phyloP scores from a whole-genome alignment of 2,797 vertebrate genomes.

The Macropodus opercularis region DNA sequence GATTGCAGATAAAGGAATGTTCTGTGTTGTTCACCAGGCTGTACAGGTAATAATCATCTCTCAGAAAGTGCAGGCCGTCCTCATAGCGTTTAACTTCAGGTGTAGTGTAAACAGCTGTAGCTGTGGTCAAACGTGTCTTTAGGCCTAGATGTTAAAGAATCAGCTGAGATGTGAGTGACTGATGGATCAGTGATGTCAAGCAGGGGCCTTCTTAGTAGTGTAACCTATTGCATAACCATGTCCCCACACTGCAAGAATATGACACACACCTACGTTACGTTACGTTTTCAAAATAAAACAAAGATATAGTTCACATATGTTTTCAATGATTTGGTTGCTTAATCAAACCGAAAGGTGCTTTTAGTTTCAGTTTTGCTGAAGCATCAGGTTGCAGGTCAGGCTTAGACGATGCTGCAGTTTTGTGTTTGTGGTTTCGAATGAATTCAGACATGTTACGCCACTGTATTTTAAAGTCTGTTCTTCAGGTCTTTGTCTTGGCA shows the following conservation, averaged over 20 bases:
- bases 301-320: neutral
- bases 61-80: neutral
- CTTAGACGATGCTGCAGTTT: neutral
- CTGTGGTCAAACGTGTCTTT: neutral
- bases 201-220: neutral
- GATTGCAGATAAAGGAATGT: too few species aligned
- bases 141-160: neutral
- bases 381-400: neutral
- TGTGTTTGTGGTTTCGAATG: neutral
- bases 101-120: neutral
- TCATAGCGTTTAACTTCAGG: neutral
- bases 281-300: too few species aligned
- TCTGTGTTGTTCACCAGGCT: too few species aligned
- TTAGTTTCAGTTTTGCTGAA: conserved; percentile 10
- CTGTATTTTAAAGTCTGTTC: neutral
- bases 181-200: neutral
- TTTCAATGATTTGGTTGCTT: neutral
- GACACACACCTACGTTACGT: neutral
- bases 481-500: too few species aligned
- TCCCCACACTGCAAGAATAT: conserved; percentile 10
- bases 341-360: neutral
- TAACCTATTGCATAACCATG: conserved; percentile 28
- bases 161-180: neutral
- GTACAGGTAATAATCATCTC: conserved; percentile 21
- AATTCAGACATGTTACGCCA: neutral